These are phyloP conservation scores for Notolabrus celidotus DNA, from an alignment of 2,797 vertebrate genomes.

Conservation along the genomic window DNA sequence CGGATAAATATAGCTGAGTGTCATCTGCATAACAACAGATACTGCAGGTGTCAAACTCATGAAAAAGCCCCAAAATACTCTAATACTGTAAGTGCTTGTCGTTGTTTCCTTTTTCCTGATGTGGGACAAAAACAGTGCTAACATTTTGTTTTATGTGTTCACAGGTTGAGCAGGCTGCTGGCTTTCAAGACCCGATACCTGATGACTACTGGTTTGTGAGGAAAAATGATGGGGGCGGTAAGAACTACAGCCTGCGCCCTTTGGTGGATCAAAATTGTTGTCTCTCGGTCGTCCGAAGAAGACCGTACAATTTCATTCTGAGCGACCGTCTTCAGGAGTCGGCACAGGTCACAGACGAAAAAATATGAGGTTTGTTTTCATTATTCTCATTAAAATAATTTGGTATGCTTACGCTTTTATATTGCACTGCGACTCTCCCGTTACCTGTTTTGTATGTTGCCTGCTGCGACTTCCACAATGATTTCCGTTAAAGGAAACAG, in stretches of 20 bases:
- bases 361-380: not conserved
- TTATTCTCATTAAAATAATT: not conserved
- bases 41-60: no score
- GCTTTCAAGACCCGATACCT: fast-evolving
- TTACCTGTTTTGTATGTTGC: no score
- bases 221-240: fast-evolving
- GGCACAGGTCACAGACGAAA: not conserved
- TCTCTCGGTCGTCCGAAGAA: not conserved
- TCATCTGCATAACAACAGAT: no score
- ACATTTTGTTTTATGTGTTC: conserved; percentile 15
- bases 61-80: no score
- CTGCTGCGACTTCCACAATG: no score
- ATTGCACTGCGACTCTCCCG: not conserved
- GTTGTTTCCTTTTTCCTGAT: no score
- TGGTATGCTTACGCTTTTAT: not conserved
- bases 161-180: not conserved
- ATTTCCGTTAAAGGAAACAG: no score
- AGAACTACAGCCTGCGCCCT: fast-evolving
- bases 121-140: no score
- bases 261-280: fast-evolving
- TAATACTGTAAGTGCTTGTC: no score
- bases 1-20: no score
- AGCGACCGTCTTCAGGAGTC: fast-evolving
- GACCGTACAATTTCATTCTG: not conserved
- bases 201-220: not conserved